Conservation (phyloP, 2,113 vertebrate genomes). For the Lathamus discolor region DNA sequence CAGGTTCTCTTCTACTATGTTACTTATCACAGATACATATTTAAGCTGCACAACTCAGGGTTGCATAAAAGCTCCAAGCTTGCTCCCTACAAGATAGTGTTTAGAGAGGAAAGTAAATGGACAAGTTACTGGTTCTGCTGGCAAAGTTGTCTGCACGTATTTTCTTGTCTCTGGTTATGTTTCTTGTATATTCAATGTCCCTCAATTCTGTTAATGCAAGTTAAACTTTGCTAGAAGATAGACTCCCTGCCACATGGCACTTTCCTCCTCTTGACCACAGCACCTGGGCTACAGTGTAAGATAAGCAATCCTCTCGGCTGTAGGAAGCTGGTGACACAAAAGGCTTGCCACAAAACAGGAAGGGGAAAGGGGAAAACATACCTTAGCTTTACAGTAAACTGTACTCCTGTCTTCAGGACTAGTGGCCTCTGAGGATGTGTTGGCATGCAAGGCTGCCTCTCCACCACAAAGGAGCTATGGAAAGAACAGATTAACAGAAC, state of each 20-base stretch:
- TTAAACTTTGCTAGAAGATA: neutral
- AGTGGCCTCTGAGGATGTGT: conserved; percentile 93
- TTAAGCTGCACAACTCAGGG: neutral
- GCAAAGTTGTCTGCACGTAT: neutral
- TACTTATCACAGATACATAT: neutral
- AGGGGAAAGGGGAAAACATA: conserved; percentile 27
- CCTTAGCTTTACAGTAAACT: conserved; percentile 95
- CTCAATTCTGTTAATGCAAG: neutral
- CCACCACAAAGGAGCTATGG: conserved; percentile 90
- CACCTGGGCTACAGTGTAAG: neutral
- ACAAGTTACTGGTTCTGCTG: neutral
- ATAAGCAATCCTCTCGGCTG: neutral
- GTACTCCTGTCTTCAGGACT: conserved; percentile 93
- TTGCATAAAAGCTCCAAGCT: neutral
- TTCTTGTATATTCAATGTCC: neutral
- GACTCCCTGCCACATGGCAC: neutral
- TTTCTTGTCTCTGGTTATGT: neutral
- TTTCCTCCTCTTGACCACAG: neutral
- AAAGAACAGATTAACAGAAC: neutral
- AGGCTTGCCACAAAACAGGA: neutral
- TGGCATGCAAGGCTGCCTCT: conserved; percentile 97
- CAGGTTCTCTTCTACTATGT: neutral
- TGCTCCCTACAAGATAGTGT: neutral
- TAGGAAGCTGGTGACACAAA: neutral
- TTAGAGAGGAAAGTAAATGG: neutral